A percentile compares a stretch with the other conserved stretches of the same genome.
Evolutionary conservation across 2,888 invertebrate species (phyloP).

Genomic region (Andrena bucephala): DNA sequence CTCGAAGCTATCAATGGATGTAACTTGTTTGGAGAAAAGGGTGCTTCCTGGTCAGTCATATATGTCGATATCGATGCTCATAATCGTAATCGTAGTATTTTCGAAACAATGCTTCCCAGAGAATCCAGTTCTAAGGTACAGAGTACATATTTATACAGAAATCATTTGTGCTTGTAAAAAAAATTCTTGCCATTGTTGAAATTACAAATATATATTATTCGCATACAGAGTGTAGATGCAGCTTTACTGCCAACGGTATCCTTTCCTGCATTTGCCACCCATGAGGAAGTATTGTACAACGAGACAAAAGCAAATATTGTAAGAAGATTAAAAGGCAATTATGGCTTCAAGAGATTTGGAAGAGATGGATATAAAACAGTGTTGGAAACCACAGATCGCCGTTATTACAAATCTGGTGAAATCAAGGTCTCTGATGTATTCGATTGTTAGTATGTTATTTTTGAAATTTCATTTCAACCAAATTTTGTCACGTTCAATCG

Average conservation of each 20-base stretch:
- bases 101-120: constrained; percentile 98
- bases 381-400: constrained; percentile 92
- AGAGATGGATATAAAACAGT: constrained; percentile 97
- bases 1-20: constrained; percentile 99
- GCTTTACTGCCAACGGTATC: constrained; percentile 97
- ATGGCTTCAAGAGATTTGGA: constrained; percentile 97
- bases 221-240: constrained; percentile 94
- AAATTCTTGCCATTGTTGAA: not conserved
- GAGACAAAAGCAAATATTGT: constrained; percentile 95
- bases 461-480: constrained; percentile 2
- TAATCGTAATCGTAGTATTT: constrained; percentile 98
- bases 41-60: constrained; percentile 99
- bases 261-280: constrained; percentile 99
- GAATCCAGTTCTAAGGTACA: constrained; percentile 98
- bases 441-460: constrained; percentile 49
- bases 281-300: constrained; percentile 95
- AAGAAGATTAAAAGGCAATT: constrained; percentile 92
- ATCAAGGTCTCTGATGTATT: constrained; percentile 87
- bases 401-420: constrained; percentile 96
- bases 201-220: constrained; percentile 12
- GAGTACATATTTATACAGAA: not conserved
- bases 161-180: not conserved
- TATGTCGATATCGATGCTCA: constrained; percentile 99
- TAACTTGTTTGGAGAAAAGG: constrained; percentile 98
- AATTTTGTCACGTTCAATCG: not conserved